phyloP scores from a whole-genome alignment of 2,888 invertebrate genomes.

The Crossocerus cetratus region DNA sequence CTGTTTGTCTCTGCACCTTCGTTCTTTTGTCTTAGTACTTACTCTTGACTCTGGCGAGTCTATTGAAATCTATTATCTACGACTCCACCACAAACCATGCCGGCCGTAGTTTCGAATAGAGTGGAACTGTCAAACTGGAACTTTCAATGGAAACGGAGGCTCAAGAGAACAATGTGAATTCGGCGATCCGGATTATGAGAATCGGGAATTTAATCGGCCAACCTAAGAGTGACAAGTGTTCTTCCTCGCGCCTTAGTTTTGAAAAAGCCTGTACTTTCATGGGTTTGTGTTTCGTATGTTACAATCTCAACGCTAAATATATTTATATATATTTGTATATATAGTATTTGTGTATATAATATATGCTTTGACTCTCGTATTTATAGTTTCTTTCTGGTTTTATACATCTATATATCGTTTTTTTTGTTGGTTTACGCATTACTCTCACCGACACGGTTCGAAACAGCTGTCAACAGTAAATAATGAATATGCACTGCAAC shows the following conservation, averaged over 20 bases:
- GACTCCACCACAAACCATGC: no score
- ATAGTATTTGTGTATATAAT: slow-evolving; percentile 56
- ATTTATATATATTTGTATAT: slow-evolving; percentile 59
- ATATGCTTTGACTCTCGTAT: slow-evolving; percentile 59
- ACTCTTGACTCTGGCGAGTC: slow-evolving; percentile 61
- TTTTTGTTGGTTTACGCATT: slow-evolving; percentile 45
- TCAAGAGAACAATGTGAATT: background rate
- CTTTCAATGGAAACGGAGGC: background rate
- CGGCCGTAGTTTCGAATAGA: no score
- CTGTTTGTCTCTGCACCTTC: background rate
- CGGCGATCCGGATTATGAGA: background rate
- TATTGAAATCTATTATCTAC: slow-evolving; percentile 49
- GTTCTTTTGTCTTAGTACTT: slow-evolving; percentile 42
- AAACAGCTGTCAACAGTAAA: slow-evolving; percentile 66
- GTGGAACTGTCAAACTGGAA: no score
- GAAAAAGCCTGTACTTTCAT: slow-evolving; percentile 76
- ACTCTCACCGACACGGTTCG: slow-evolving; percentile 46
- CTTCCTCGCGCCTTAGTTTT: slow-evolving; percentile 48
- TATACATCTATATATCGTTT: slow-evolving; percentile 50
- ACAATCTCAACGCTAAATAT: slow-evolving; percentile 72
- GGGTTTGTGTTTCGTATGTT: slow-evolving; percentile 74
- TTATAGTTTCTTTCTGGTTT: slow-evolving; percentile 49
- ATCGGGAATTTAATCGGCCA: slow-evolving; percentile 41
- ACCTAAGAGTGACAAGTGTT: slow-evolving; percentile 50
- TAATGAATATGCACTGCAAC: slow-evolving; percentile 53